phyloP scores from a whole-genome alignment of 2,797 vertebrate species.

The Danio kyathit region DNA sequence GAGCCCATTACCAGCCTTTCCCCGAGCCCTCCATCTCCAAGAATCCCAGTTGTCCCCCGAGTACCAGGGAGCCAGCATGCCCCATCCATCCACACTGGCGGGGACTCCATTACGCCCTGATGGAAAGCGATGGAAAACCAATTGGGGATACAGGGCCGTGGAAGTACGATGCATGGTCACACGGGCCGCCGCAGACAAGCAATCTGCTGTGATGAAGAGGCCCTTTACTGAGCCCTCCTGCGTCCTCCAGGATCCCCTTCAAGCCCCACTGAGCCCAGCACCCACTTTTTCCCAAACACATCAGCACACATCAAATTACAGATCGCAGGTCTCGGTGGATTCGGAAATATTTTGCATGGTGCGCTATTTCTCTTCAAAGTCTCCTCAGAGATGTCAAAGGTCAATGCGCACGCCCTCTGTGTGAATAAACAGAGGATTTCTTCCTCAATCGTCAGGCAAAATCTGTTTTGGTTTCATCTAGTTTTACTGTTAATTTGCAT shows the following conservation, averaged over 20 bases:
- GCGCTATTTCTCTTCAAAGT: constrained; percentile 8
- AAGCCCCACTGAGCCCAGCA: constrained; percentile 69
- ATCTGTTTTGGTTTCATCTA: constrained; percentile 40
- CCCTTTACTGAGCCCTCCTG: constrained; percentile 62
- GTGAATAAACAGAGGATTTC: not conserved
- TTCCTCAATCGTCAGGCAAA: not conserved
- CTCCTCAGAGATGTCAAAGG: constrained; percentile 2
- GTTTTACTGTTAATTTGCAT: constrained; percentile 46
- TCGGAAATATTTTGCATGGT: not conserved
- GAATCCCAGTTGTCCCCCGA: constrained; percentile 57
- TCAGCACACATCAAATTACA: constrained; percentile 48
- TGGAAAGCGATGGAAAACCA: constrained; percentile 74
- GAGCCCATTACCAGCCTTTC: constrained; percentile 65
- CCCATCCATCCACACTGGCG: constrained; percentile 74
- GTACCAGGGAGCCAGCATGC: constrained; percentile 62
- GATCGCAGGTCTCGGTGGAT: constrained; percentile 21
- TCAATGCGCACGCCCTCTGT: constrained; percentile 13
- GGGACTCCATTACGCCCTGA: constrained; percentile 77
- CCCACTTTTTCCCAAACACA: constrained; percentile 18
- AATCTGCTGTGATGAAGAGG: constrained; percentile 82
- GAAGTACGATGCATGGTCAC: constrained; percentile 66
- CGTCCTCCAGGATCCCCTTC: constrained; percentile 76
- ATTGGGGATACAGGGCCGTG: constrained; percentile 69
- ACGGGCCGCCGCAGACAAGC: constrained; percentile 73
- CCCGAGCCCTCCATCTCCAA: constrained; percentile 59